A percentile compares a stretch with the other conserved stretches of the same genome.
Conservation (phyloP, 2,888 invertebrate species). For the Ptychoptera contaminata region DNA sequence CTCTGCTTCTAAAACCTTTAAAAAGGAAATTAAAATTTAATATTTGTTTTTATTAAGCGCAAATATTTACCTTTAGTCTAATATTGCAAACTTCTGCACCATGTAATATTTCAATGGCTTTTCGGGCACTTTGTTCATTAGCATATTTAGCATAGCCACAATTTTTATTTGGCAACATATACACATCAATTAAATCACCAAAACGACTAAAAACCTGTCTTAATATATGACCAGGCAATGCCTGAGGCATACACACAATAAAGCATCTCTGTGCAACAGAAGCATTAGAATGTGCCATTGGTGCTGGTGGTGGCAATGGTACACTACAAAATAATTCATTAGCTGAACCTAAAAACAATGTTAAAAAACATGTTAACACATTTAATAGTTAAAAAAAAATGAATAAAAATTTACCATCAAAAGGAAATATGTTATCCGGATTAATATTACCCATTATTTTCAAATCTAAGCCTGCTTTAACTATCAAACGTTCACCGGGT, state of each 20-base stretch:
- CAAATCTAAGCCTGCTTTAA: constrained; percentile 25
- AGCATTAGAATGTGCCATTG: constrained; percentile 50
- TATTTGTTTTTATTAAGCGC: not conserved
- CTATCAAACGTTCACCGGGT: constrained; percentile 61
- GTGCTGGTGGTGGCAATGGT: constrained; percentile 47
- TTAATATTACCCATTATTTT: constrained; percentile 6
- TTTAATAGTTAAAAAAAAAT: not conserved
- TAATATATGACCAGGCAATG: constrained; percentile 62
- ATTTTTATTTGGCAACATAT: constrained; percentile 74
- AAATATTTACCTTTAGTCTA: constrained; percentile 37
- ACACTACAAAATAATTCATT: constrained; percentile 39
- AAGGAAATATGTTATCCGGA: constrained; percentile 2
- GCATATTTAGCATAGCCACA: constrained; percentile 88
- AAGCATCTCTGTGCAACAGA: constrained; percentile 50
- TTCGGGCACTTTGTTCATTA: constrained; percentile 47
- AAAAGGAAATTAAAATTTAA: not conserved
- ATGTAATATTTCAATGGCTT: constrained; percentile 42
- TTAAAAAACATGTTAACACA: not conserved
- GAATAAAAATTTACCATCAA: constrained; percentile 19
- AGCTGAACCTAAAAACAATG: not conserved
- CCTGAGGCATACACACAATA: constrained; percentile 42
- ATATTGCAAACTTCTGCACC: constrained; percentile 79
- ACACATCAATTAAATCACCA: constrained; percentile 79
- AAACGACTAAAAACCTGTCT: constrained; percentile 83
- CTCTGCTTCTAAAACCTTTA: constrained; percentile 77